A percentile compares a stretch with the other conserved stretches of the same genome.
These are phyloP conservation scores for Aleiodes alternator DNA, from an alignment of 2,888 invertebrate genomes.

Conservation along the genomic window DNA sequence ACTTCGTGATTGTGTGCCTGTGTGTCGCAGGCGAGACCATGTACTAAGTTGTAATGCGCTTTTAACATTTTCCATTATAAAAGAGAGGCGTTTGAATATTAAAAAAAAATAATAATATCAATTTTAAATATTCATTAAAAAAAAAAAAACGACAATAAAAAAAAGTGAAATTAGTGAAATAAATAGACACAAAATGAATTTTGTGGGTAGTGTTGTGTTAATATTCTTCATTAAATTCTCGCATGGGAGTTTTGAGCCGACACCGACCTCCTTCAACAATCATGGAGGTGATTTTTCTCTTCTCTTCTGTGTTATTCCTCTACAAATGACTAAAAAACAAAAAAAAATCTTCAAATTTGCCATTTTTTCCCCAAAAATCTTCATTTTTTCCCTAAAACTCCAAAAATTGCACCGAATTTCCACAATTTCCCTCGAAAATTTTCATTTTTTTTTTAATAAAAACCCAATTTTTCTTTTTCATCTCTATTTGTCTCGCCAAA, in stretches of 20 bases:
- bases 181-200: conserved; percentile 62
- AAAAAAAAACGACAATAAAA: conserved; percentile 44
- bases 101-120: neutral
- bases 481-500: too few relatives aligned
- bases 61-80: conserved; percentile 47
- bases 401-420: neutral
- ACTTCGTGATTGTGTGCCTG: conserved; percentile 63
- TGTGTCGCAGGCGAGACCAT: conserved; percentile 56
- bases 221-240: conserved; percentile 68
- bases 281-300: conserved; percentile 71
- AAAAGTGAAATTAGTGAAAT: conserved; percentile 38
- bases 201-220: conserved; percentile 66
- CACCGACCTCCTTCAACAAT: conserved; percentile 71
- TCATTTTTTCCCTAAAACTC: too few relatives aligned
- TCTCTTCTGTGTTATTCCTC: conserved; percentile 1
- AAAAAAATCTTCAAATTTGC: neutral
- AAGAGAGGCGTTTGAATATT: conserved; percentile 20
- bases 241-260: conserved; percentile 67
- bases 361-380: neutral
- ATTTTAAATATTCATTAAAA: neutral
- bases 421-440: neutral
- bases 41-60: conserved; percentile 56
- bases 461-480: too few relatives aligned
- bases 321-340: neutral
- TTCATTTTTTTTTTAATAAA: too few relatives aligned